These are phyloP conservation scores for Drosophila robusta DNA, from an alignment of 2,888 invertebrate species.

Conservation along the genomic window DNA sequence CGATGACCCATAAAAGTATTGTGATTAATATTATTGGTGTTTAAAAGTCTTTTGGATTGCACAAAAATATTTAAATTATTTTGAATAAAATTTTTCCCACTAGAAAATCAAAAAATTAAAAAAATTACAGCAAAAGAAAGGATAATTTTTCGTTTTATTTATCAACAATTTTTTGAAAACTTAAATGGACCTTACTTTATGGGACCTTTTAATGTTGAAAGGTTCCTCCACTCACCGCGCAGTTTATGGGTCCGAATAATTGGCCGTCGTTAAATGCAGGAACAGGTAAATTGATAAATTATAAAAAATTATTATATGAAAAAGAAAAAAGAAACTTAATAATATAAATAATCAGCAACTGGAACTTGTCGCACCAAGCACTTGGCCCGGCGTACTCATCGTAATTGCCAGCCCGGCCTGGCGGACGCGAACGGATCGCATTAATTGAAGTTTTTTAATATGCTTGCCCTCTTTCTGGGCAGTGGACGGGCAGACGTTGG, in stretches of 20 bases:
- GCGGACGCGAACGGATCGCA: conserved; percentile 41
- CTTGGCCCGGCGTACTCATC: conserved; percentile 18
- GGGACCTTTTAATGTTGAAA: background rate
- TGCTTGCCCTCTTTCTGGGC: conserved; percentile 55
- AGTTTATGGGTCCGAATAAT: conserved; percentile 37
- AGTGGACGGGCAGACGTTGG: conserved; percentile 14
- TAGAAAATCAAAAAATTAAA: too few relatives aligned
- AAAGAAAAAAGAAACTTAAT: conserved; percentile 60
- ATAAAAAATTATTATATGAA: conserved; percentile 29
- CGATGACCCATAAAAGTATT: background rate
- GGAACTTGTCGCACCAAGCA: conserved; percentile 67
- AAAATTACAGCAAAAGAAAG: too few relatives aligned
- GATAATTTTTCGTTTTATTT: too few relatives aligned
- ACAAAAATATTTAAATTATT: too few relatives aligned
- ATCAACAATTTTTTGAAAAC: background rate
- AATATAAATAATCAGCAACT: conserved; percentile 75
- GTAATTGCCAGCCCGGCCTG: conserved; percentile 34
- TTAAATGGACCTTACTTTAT: background rate
- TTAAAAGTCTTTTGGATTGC: too few relatives aligned
- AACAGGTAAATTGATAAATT: conserved; percentile 69
- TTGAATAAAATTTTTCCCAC: too few relatives aligned
- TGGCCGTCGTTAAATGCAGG: conserved; percentile 39
- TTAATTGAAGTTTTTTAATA: conserved; percentile 76
- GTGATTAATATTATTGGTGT: background rate
- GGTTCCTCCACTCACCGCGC: background rate